Conservation (phyloP, 2,113 vertebrate genomes). For the Coracopsis vasa region DNA sequence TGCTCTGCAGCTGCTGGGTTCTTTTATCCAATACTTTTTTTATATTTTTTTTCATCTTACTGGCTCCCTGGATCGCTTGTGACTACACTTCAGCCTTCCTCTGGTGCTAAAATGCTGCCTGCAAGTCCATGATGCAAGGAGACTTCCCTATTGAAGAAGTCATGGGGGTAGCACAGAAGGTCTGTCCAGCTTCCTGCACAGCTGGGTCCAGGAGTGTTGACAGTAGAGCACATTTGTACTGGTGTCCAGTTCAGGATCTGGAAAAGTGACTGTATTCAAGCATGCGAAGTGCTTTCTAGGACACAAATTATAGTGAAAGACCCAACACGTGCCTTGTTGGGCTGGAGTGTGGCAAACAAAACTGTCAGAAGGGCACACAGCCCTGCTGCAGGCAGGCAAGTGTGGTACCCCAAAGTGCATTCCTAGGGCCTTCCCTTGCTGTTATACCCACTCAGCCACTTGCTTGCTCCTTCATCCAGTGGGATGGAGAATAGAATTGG, state of each 20-base stretch:
- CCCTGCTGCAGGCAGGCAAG: fast-evolving
- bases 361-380: not conserved
- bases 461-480: not conserved
- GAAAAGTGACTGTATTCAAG: not conserved
- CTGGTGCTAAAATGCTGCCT: not conserved
- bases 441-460: not conserved
- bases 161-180: not conserved
- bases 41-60: not conserved
- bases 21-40: not conserved
- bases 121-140: not conserved
- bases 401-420: not conserved
- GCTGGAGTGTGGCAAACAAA: not conserved
- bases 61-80: not conserved
- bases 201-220: not conserved
- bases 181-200: not conserved
- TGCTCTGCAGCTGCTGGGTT: not conserved
- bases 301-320: not conserved
- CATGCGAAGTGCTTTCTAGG: not conserved
- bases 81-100: not conserved
- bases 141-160: not conserved
- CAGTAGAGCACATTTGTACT: not conserved
- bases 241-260: not conserved
- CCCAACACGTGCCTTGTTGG: not conserved
- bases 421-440: not conserved
- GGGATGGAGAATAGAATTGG: not conserved